Evolutionary conservation across 2,888 invertebrate genomes (phyloP), one percentile per base, ranked within the genome.

Genomic region (Stenurella melanura): DNA sequence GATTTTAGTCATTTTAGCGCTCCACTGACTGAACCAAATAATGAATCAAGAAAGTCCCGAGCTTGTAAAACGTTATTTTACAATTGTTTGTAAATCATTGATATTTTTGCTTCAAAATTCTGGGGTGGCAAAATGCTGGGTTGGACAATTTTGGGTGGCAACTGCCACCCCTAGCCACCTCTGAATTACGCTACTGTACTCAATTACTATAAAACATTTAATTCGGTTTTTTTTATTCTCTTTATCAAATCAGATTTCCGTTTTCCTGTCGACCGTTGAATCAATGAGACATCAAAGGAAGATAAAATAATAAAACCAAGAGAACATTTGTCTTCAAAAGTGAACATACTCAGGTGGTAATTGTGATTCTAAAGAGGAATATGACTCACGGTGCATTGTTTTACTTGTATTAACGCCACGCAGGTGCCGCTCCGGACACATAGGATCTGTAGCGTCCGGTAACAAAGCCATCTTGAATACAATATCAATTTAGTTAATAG

Each of bases 391-490:
- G 73, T 61, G 76, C 76, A 80, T 76, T 78, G 80, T 80, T 78
- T 78, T 66, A 64, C 34, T 69, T 50, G 72, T 64, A 73, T 77
- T 77, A 78, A 80, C 71, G 66, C 81, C 60, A 66, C 63, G 78
- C 81, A 80, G 78, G 78, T 80, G 76, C 74, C 80, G 81, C 70
- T 75, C 78, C 81, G 81, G 80, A 81, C 80, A 81, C 79, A 77
- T 74, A 73, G 80, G 72, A 81, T 81, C 78, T 81, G 78, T 78
- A 78, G 79, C 81, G 78, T 81, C 81, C 81, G 80, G 81, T 81
- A 71, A 66, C 73, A 75, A 11, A 75, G 73, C 77, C 75, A 75
- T 66, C 74, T 80, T 78, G 80, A 78, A 80, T 80, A 80, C 80
- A 56, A 75, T 78, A 80, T 72, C 75, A 60, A 26, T 54, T 61